Conservation (phyloP, 2,113 vertebrate species). For the Neoarius graeffei region DNA sequence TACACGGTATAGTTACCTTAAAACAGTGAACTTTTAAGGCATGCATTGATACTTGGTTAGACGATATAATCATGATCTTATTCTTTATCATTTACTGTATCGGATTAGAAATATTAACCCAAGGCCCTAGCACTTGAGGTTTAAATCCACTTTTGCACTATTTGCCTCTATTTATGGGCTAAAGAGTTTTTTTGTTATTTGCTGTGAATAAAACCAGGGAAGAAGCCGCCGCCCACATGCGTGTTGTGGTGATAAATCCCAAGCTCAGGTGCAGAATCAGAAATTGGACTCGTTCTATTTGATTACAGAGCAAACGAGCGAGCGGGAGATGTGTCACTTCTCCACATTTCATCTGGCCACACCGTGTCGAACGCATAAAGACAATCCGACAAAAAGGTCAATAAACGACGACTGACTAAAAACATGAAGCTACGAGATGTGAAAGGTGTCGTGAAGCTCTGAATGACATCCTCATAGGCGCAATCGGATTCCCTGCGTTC, state of each 20-base stretch:
- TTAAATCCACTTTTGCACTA: not conserved
- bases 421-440: slow-evolving; percentile 49
- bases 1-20: not conserved
- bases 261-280: slow-evolving; percentile 57
- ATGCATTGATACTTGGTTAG: not conserved
- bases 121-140: not conserved
- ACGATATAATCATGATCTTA: not conserved
- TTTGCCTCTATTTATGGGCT: not conserved
- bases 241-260: slow-evolving; percentile 45
- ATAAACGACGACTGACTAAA: slow-evolving; percentile 14
- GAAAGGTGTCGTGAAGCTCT: slow-evolving; percentile 38
- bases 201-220: slow-evolving; percentile 21
- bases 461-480: too few species aligned
- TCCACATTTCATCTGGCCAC: slow-evolving; percentile 44
- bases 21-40: not conserved
- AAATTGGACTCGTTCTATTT: slow-evolving; percentile 52
- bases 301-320: slow-evolving; percentile 51
- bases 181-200: not conserved
- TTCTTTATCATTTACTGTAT: not conserved
- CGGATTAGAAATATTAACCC: not conserved
- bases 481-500: too few species aligned
- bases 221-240: slow-evolving; percentile 36
- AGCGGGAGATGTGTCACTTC: slow-evolving; percentile 49
- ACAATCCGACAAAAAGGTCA: slow-evolving; percentile 54
- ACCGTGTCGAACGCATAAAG: slow-evolving; percentile 49